Conservation (phyloP, 2,888 invertebrate genomes). For the Ophraella communa region DNA sequence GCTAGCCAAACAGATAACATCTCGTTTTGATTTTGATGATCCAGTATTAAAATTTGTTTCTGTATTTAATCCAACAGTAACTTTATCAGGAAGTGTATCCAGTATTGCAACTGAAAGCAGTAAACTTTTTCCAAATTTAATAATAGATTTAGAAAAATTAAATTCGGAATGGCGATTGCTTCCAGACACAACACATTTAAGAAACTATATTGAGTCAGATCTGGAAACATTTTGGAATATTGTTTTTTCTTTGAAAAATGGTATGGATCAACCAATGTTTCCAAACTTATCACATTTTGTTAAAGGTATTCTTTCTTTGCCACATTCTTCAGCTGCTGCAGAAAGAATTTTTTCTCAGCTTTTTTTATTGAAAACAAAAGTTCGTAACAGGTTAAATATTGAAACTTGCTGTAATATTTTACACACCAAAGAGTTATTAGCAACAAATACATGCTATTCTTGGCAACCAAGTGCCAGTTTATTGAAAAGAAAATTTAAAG, state of each 20-base stretch:
- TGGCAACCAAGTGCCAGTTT: no score
- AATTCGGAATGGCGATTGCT: constrained; percentile 17
- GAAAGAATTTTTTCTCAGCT: background rate
- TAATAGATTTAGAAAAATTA: constrained; percentile 11
- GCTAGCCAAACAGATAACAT: background rate
- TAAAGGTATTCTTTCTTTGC: background rate
- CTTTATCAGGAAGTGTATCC: constrained; percentile 4
- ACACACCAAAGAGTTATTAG: no score
- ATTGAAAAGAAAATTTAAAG: no score
- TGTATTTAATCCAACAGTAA: constrained; percentile 10
- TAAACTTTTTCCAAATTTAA: background rate
- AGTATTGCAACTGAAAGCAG: background rate
- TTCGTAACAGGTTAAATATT: background rate
- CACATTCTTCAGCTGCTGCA: constrained; percentile 6
- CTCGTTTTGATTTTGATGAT: constrained; percentile 18
- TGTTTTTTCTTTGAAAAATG: no score
- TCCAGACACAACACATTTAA: background rate
- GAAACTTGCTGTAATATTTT: no score
- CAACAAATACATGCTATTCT: no score
- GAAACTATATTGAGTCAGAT: no score
- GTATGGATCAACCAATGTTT: background rate
- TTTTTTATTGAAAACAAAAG: background rate
- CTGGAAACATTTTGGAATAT: no score
- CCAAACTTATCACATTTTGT: background rate
- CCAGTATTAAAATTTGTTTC: constrained; percentile 8